Percentiles rank a stretch among this genome's conserved stretches.
Evolutionary conservation across 2,797 vertebrate species (phyloP).

Genomic region (Sardinella longiceps): DNA sequence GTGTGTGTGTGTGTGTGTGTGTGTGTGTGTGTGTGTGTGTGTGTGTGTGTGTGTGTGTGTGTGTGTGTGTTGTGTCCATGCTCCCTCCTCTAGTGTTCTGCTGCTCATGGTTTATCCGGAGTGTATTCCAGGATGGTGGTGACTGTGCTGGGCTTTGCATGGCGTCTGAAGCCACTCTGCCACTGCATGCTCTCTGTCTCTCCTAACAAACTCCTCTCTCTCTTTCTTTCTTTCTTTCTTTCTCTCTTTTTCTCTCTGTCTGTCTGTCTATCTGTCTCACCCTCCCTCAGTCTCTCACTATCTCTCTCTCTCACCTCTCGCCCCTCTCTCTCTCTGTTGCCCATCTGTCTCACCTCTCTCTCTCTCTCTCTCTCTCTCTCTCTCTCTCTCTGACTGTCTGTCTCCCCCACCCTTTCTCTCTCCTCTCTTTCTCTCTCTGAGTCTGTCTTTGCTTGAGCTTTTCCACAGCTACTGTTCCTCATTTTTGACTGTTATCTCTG

Average conservation of each 20-base stretch:
- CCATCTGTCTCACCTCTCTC: too few species aligned
- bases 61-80: conserved; percentile 10
- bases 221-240: conserved; percentile 54
- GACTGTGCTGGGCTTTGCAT: conserved; percentile 84
- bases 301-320: conserved; percentile 36
- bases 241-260: conserved; percentile 53
- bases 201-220: conserved; percentile 51
- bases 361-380: conserved; percentile 51
- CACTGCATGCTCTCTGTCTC: conserved; percentile 78
- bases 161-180: conserved; percentile 77
- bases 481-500: conserved; percentile 71
- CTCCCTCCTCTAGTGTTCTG: not conserved
- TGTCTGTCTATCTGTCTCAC: too few species aligned
- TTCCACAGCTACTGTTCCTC: conserved; percentile 89
- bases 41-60: conserved; percentile 36
- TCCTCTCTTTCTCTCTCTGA: conserved; percentile 33
- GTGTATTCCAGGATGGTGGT: conserved; percentile 44
- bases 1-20: conserved; percentile 41
- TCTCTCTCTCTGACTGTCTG: conserved; percentile 53
- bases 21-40: conserved; percentile 36
- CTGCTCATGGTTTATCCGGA: conserved; percentile 46
- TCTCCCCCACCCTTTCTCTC: conserved; percentile 38
- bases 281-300: too few species aligned
- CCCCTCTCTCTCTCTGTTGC: conserved; percentile 34
- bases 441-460: conserved; percentile 82